Evolutionary conservation across 2,113 vertebrate species (phyloP).

Genomic region (Menidia beryllina): DNA sequence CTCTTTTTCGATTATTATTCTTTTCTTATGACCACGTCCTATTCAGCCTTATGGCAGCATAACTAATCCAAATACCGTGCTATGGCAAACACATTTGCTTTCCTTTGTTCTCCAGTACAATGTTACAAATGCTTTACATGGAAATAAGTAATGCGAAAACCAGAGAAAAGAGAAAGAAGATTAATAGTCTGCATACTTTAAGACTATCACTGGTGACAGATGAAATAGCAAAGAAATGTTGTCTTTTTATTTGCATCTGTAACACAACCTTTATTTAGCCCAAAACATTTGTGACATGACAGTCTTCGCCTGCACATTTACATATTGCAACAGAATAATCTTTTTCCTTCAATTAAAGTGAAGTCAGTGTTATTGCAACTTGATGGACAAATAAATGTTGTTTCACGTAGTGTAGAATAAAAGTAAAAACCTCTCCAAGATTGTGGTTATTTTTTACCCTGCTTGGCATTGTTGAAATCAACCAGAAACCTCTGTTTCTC

Average conservation of each 20-base stretch:
- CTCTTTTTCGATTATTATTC: too few relatives aligned
- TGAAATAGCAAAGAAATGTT: neutral
- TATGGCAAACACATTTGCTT: too few relatives aligned
- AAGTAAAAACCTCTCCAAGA: conserved; percentile 7
- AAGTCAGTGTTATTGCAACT: conserved; percentile 5
- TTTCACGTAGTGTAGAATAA: conserved; percentile 15
- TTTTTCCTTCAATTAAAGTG: neutral
- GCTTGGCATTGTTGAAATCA: neutral
- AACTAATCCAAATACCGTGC: too few relatives aligned
- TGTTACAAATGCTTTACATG: too few relatives aligned
- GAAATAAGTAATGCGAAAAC: too few relatives aligned
- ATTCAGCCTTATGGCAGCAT: too few relatives aligned
- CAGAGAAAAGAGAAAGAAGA: too few relatives aligned
- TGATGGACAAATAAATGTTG: conserved; percentile 7
- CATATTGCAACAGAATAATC: conserved; percentile 30
- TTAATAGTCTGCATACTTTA: neutral
- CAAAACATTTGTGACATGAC: conserved; percentile 36
- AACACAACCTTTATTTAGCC: conserved; percentile 20
- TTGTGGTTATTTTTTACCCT: conserved; percentile 5
- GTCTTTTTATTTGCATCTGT: conserved; percentile 33
- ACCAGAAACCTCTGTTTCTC: neutral
- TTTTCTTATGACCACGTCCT: too few relatives aligned
- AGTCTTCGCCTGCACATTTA: conserved; percentile 5
- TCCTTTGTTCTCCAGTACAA: too few relatives aligned
- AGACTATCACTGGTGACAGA: neutral